Conservation (phyloP, 1,140 invertebrate genomes). For the Cydia amplana region DNA sequence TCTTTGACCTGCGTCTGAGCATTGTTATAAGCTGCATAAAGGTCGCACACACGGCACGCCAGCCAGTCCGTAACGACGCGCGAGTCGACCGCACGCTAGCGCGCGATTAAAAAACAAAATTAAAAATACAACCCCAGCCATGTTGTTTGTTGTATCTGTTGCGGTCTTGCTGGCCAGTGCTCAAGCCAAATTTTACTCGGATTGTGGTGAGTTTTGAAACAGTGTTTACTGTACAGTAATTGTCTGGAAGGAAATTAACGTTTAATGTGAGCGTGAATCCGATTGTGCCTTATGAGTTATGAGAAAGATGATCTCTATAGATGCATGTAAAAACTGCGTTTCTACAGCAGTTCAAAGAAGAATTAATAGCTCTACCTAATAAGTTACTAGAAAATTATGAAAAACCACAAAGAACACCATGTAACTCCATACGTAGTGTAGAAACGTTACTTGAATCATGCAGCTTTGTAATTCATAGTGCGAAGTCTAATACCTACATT, state of each 20-base stretch:
- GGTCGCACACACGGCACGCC: constrained; percentile 53
- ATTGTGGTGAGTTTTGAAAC: constrained; percentile 58
- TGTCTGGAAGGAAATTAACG: constrained; percentile 21
- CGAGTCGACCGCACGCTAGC: constrained; percentile 67
- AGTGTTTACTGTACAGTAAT: constrained; percentile 15
- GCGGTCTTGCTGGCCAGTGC: constrained; percentile 59
- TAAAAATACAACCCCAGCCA: constrained; percentile 36
- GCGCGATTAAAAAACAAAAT: constrained; percentile 47
- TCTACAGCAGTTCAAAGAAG: background rate
- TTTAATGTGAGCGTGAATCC: background rate
- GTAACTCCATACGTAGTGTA: too few species aligned
- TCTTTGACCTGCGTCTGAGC: constrained; percentile 68
- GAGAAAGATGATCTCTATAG: background rate
- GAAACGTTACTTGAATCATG: too few species aligned
- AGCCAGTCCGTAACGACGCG: constrained; percentile 57
- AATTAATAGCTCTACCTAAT: too few species aligned
- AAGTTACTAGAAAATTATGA: too few species aligned
- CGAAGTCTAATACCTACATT: too few species aligned
- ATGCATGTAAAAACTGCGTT: constrained; percentile 23
- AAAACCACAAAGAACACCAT: too few species aligned
- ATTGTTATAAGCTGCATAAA: constrained; percentile 62
- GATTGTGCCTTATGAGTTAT: background rate
- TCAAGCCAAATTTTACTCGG: constrained; percentile 67
- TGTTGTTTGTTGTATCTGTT: constrained; percentile 56
- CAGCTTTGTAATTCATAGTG: too few species aligned